phyloP scores from a whole-genome alignment of 2,888 invertebrate species.

The Cetonia aurata region DNA sequence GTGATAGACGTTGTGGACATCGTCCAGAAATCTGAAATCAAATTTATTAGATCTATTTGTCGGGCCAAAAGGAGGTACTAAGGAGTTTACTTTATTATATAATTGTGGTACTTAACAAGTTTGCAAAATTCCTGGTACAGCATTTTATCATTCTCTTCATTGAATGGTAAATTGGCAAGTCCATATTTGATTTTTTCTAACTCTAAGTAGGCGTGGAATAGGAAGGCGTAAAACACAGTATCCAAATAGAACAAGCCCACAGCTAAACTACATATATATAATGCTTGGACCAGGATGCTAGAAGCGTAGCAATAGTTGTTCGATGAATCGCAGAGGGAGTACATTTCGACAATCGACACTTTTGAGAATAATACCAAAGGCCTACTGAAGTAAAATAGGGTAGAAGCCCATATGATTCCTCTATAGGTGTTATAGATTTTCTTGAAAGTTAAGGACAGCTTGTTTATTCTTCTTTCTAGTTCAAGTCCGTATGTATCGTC shows the following conservation, averaged over 20 bases:
- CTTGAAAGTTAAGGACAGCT: slow-evolving; percentile 16
- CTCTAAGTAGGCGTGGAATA: slow-evolving; percentile 34
- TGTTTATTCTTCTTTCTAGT: slow-evolving; percentile 14
- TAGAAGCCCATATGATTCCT: slow-evolving; percentile 15
- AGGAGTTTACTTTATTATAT: slow-evolving; percentile 39
- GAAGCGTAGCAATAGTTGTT: slow-evolving; percentile 31
- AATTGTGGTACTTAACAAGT: slow-evolving; percentile 44
- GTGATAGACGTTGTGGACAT: slow-evolving; percentile 40
- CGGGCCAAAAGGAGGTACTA: background rate
- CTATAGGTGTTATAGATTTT: slow-evolving; percentile 25
- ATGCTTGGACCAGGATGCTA: slow-evolving; percentile 14
- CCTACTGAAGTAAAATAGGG: slow-evolving; percentile 27
- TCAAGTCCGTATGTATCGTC: slow-evolving; percentile 32
- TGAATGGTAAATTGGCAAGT: slow-evolving; percentile 36
- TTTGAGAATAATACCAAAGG: slow-evolving; percentile 29
- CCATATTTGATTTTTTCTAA: slow-evolving; percentile 43
- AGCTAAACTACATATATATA: slow-evolving; percentile 19
- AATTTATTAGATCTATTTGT: background rate
- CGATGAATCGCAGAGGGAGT: slow-evolving; percentile 32
- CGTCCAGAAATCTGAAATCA: slow-evolving; percentile 42
- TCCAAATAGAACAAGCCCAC: slow-evolving; percentile 28
- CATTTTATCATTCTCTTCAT: slow-evolving; percentile 28
- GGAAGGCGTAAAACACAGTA: slow-evolving; percentile 27
- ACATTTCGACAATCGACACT: slow-evolving; percentile 30
- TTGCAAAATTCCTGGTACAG: slow-evolving; percentile 26